Percentiles rank a stretch among this genome's conserved stretches.
phyloP scores from a whole-genome alignment of 2,797 vertebrate species.

The Acanthurus lineatus region DNA sequence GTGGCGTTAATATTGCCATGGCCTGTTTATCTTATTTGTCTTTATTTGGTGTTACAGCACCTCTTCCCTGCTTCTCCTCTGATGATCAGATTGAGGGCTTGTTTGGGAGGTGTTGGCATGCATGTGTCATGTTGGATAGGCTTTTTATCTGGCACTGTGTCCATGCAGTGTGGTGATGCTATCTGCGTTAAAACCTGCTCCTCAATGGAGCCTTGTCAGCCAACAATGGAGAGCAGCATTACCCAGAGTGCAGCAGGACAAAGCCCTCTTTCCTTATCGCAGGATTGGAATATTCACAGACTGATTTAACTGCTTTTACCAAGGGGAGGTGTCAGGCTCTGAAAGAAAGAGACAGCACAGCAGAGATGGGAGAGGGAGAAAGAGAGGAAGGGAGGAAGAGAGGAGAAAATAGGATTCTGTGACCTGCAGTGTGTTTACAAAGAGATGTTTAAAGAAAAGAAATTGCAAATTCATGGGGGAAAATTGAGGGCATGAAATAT shows the following conservation, averaged over 20 bases:
- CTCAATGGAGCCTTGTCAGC: conserved; percentile 84
- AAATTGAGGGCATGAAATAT: conserved; percentile 55
- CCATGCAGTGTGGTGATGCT: conserved; percentile 81
- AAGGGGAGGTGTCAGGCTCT: conserved; percentile 70
- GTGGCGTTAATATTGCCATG: conserved; percentile 66
- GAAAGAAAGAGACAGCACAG: conserved; percentile 62
- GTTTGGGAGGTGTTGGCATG: conserved; percentile 78
- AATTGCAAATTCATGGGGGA: conserved; percentile 49
- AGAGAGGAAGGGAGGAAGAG: conserved; percentile 14
- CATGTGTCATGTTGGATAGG: conserved; percentile 78
- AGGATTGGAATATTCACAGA: conserved; percentile 82
- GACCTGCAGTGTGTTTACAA: conserved; percentile 66
- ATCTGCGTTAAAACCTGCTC: conserved; percentile 80
- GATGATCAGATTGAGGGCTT: conserved; percentile 79
- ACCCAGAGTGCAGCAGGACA: conserved; percentile 84
- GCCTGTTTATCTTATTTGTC: conserved; percentile 79
- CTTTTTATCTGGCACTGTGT: conserved; percentile 83
- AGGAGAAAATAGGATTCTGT: conserved; percentile 41
- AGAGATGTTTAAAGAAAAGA: conserved; percentile 52
- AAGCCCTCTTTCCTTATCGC: conserved; percentile 78
- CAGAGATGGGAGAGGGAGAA: conserved; percentile 26
- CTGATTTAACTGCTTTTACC: conserved; percentile 80
- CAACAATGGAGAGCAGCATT: conserved; percentile 84
- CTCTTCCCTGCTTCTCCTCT: conserved; percentile 64
- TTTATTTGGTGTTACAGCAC: conserved; percentile 75